Evolutionary conservation across 2,888 invertebrate species (phyloP).

Genomic region (Neocrepidodera transversa): DNA sequence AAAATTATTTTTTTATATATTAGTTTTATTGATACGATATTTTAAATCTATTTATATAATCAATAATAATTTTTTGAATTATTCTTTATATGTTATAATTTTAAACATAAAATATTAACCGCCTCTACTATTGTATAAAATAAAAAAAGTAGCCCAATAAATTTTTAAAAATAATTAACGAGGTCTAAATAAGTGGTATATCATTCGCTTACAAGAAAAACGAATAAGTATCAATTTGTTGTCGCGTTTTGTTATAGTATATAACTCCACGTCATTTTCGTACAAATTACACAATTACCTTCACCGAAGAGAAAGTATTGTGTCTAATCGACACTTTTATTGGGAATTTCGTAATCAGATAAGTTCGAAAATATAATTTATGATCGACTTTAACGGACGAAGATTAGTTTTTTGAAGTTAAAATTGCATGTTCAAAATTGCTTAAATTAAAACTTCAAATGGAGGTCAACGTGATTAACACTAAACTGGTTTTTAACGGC

Average conservation of each 20-base stretch:
- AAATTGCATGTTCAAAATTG: slow-evolving; percentile 51
- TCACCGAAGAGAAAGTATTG: slow-evolving; percentile 34
- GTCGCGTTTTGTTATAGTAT: slow-evolving; percentile 36
- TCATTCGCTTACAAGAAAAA: slow-evolving; percentile 33
- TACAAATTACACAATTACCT: slow-evolving; percentile 43
- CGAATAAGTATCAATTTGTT: slow-evolving; percentile 41
- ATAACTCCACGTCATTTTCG: slow-evolving; percentile 37
- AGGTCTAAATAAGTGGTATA: slow-evolving; percentile 32
- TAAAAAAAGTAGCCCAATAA: slow-evolving; percentile 25
- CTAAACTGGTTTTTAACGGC: slow-evolving; percentile 7
- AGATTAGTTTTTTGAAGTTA: slow-evolving; percentile 46
- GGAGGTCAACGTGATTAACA: slow-evolving; percentile 45
- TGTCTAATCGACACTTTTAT: slow-evolving; percentile 44
- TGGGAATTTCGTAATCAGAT: slow-evolving; percentile 44
- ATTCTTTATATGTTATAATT: too few relatives aligned
- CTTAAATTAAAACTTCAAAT: slow-evolving; percentile 46
- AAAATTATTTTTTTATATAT: too few relatives aligned
- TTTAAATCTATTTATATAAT: too few relatives aligned
- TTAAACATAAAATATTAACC: too few relatives aligned
- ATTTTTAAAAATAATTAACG: slow-evolving; percentile 35
- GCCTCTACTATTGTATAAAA: slow-evolving; percentile 1
- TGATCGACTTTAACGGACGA: slow-evolving; percentile 40
- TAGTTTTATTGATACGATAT: too few relatives aligned
- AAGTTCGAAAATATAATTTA: slow-evolving; percentile 41
- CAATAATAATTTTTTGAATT: too few relatives aligned